Conservation (phyloP, 2,888 invertebrate genomes). For the Brachyopa scutellaris region DNA sequence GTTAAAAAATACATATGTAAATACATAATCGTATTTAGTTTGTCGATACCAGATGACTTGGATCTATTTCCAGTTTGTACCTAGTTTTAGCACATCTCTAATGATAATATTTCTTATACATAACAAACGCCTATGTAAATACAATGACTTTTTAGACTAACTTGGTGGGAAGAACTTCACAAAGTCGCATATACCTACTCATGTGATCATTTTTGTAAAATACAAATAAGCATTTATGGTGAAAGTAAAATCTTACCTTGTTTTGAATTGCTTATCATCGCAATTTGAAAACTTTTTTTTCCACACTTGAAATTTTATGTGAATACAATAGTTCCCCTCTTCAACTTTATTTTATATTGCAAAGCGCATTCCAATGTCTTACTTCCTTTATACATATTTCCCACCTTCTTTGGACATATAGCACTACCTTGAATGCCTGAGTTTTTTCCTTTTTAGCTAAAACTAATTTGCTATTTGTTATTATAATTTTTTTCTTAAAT, state of each 20-base stretch:
- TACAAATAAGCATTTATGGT: not conserved
- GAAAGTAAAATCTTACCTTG: not conserved
- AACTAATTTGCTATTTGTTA: conserved; percentile 6
- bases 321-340: conserved; percentile 33
- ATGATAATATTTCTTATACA: too few species aligned
- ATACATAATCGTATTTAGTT: too few species aligned
- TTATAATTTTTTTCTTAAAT: not conserved
- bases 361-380: conserved; percentile 22
- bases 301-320: conserved; percentile 37
- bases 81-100: conserved; percentile 23
- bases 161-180: conserved; percentile 22
- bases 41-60: conserved; percentile 32
- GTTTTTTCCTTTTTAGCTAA: not conserved
- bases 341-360: conserved; percentile 25
- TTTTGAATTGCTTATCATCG: conserved; percentile 3
- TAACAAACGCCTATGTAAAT: conserved; percentile 24
- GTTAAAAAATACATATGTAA: too few species aligned
- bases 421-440: conserved; percentile 33
- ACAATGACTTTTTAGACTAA: conserved; percentile 24
- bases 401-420: conserved; percentile 35
- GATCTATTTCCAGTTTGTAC: not conserved
- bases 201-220: not conserved
- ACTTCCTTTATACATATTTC: conserved; percentile 29
- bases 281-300: conserved; percentile 1
- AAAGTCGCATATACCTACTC: conserved; percentile 5